These are phyloP conservation scores for Noturus placidus DNA, from an alignment of 2,113 vertebrate species.

Conservation along the genomic window DNA sequence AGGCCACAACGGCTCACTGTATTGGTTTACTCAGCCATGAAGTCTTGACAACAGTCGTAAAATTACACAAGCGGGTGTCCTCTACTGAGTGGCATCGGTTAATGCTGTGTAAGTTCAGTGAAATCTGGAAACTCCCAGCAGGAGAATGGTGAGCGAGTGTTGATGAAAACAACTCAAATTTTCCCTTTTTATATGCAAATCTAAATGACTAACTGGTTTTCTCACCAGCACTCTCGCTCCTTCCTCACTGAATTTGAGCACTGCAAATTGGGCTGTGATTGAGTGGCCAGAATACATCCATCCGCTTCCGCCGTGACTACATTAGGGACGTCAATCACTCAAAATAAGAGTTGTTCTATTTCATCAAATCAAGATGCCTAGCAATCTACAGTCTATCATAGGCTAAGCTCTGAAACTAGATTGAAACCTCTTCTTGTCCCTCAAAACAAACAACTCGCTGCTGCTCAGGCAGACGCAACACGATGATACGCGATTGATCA, in stretches of 20 bases:
- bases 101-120: background rate
- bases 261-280: conserved; percentile 33
- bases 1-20: background rate
- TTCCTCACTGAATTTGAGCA: background rate
- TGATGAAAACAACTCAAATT: background rate
- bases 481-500: background rate
- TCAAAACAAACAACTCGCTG: background rate
- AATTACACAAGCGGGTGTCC: no score
- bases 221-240: background rate
- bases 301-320: background rate
- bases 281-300: background rate
- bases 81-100: no score
- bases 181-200: background rate
- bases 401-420: background rate
- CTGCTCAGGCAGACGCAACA: background rate
- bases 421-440: background rate
- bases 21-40: background rate
- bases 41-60: background rate
- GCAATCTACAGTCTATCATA: conserved; percentile 4
- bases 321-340: background rate
- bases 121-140: background rate
- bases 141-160: background rate
- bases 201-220: background rate
- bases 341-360: conserved; percentile 1
- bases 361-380: conserved; percentile 7